Conservation (phyloP, 2,888 invertebrate species). For the Archips crataeganus region DNA sequence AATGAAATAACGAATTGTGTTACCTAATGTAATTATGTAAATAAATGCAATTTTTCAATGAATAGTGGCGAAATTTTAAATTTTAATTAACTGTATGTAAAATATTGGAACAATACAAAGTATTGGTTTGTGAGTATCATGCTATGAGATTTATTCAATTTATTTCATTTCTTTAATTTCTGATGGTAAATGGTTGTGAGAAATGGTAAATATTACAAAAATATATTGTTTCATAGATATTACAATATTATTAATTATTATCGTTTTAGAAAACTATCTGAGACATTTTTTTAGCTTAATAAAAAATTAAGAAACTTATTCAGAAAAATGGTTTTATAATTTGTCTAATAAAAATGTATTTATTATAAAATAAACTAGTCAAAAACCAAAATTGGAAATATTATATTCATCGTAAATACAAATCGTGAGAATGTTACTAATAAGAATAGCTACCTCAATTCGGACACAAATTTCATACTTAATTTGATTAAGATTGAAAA, state of each 20-base stretch:
- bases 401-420: constrained; percentile 63
- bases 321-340: neutral
- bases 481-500: neutral
- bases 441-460: constrained; percentile 26
- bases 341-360: neutral
- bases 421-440: constrained; percentile 62
- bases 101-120: constrained; percentile 40
- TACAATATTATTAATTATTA: neutral
- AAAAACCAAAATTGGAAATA: constrained; percentile 45
- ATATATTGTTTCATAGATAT: constrained; percentile 25
- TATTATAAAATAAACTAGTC: constrained; percentile 23
- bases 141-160: constrained; percentile 3
- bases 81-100: constrained; percentile 27
- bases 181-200: constrained; percentile 71
- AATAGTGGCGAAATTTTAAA: constrained; percentile 42
- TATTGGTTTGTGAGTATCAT: constrained; percentile 39
- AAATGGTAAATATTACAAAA: constrained; percentile 52
- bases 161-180: constrained; percentile 46
- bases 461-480: neutral
- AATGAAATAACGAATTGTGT: constrained; percentile 58
- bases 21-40: constrained; percentile 58
- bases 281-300: neutral
- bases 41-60: constrained; percentile 60
- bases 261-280: neutral
- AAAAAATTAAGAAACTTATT: neutral